Base-by-base conservation (phyloP, 2,888 invertebrate genomes). In the Hoplodrina blanda region DNA sequence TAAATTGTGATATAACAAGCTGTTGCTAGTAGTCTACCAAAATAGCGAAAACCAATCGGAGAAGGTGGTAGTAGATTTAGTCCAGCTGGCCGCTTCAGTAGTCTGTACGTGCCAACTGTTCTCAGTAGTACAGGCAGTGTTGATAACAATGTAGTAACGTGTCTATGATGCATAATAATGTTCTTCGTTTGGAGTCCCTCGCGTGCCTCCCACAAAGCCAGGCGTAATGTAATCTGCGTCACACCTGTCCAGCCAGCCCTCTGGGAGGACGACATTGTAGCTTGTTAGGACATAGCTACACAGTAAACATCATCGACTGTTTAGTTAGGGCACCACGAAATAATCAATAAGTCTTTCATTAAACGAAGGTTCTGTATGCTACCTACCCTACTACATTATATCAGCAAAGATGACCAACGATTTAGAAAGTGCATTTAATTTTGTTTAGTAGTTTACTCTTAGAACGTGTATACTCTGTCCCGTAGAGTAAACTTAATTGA, bases 221-320 rank as follows among this genome's bases (percentile, higher is more conserved):
- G 55, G 20, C 59, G 64, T 73, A 80, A 76, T 69, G 67, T 67
- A 80, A 81, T 81, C 67, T 57, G 77, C 50, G 69, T 66, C 63
- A 50, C 72, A 62, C 68, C 70, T 60, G 75, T 67, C 66, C 69
- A 25, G 44, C 20, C 25, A 8, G 62, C 49, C 70, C 80, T 37
- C 52, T 8, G 80, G 80, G 76, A 49, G 10, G 33, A 19, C 46
- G 19, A 60, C 49, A 53, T 37, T 66, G 67, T 62, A 56, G 15
- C 6, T 15, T 19, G 6, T 5, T 37, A 13, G 41, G 19, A 54
- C 19, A n/a, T 46, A 53, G 4, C 15, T 63, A 46, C 30, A 19
- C 46, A 46, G 46, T 46, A 46, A 15, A 46, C 46, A 15, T 46
- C 46, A 46, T 46, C 5, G 44, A 44, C 44, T 44, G 46, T 46